Evolutionary conservation across 2,888 invertebrate genomes (phyloP).

Genomic region (Halocaridina rubra): DNA sequence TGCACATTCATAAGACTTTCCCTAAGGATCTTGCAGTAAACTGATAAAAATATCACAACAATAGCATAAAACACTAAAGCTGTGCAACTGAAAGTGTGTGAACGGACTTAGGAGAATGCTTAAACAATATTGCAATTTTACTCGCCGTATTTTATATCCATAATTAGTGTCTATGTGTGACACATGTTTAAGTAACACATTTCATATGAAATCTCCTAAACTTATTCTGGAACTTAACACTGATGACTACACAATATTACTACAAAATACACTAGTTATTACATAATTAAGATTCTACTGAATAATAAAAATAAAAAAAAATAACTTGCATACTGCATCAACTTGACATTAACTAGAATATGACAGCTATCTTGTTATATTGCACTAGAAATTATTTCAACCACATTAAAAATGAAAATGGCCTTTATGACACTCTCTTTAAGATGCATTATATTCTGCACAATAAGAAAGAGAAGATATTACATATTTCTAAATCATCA

Average conservation of each 20-base stretch:
- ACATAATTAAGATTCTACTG: background rate
- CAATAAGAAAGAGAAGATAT: background rate
- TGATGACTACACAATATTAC: background rate
- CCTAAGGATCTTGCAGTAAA: background rate
- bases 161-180: background rate
- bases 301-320: background rate
- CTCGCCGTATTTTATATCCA: background rate
- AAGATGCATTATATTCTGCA: background rate
- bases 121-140: background rate
- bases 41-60: background rate
- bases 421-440: too few relatives aligned
- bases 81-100: background rate
- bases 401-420: too few relatives aligned
- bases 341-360: background rate
- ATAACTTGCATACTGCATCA: background rate
- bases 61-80: background rate
- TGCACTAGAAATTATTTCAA: background rate
- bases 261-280: background rate
- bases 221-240: background rate
- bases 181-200: background rate
- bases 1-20: conserved; percentile 24
- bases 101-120: too few relatives aligned
- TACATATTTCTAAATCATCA: background rate
- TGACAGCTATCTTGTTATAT: background rate
- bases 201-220: background rate